Conservation (phyloP, 2,113 vertebrate species). For the Cottus gobio region DNA sequence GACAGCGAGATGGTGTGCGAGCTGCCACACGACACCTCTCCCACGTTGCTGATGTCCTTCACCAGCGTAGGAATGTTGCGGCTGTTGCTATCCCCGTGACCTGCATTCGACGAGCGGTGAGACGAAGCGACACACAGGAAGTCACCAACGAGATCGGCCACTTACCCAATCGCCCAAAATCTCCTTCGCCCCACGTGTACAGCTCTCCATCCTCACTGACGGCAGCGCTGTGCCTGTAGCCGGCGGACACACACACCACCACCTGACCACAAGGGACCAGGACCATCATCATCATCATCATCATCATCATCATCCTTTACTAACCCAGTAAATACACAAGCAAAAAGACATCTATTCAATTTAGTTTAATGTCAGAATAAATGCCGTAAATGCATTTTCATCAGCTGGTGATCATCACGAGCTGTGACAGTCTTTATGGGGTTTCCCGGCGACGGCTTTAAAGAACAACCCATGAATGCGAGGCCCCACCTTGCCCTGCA, state of each 20-base stretch:
- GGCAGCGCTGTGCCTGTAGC: conserved; percentile 87
- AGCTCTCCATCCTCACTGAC: conserved; percentile 87
- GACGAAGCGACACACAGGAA: not conserved
- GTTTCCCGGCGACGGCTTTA: too few relatives aligned
- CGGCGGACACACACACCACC: conserved; percentile 87
- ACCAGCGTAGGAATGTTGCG: conserved; percentile 86
- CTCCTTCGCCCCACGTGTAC: conserved; percentile 88
- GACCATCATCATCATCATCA: too few relatives aligned
- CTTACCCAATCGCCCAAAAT: conserved; percentile 85
- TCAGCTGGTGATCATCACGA: too few relatives aligned
- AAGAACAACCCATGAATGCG: too few relatives aligned
- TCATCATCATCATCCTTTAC: too few relatives aligned
- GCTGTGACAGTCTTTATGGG: too few relatives aligned
- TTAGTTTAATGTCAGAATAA: too few relatives aligned
- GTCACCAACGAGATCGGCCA: not conserved
- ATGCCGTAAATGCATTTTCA: too few relatives aligned
- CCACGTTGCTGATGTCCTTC: conserved; percentile 87
- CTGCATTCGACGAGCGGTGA: conserved; percentile 51
- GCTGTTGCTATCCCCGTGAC: conserved; percentile 89
- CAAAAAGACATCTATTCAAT: too few relatives aligned
- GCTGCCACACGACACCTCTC: conserved; percentile 86
- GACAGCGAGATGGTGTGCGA: conserved; percentile 86
- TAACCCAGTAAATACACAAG: too few relatives aligned
- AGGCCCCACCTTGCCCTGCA: conserved; percentile 84
- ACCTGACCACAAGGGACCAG: conserved; percentile 72